Conservation (phyloP, 2,797 vertebrate genomes). For the Otus scops region DNA sequence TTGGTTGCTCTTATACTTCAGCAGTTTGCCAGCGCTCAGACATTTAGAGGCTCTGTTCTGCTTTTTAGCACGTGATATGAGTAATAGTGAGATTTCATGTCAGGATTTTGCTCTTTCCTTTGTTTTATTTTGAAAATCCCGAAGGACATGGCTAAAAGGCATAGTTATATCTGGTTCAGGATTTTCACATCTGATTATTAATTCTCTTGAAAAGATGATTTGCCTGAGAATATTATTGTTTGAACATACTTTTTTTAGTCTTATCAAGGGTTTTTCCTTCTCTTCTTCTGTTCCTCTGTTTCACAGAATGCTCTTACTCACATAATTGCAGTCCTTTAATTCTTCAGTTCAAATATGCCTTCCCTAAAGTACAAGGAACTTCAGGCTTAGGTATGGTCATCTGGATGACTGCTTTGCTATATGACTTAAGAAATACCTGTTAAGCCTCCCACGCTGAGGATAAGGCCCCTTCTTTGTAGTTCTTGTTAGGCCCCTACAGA, state of each 20-base stretch:
- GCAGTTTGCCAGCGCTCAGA: background rate
- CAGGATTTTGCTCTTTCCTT: background rate
- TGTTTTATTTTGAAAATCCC: background rate
- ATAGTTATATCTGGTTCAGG: background rate
- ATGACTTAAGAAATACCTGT: background rate
- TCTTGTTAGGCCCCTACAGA: background rate
- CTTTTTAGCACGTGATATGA: background rate
- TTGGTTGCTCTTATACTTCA: background rate
- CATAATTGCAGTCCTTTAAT: background rate
- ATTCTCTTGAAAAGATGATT: background rate
- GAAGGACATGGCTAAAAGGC: background rate
- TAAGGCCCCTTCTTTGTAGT: background rate
- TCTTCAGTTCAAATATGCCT: background rate
- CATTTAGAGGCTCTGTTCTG: background rate
- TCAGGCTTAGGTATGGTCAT: background rate
- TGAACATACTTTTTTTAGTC: background rate
- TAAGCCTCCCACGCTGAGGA: background rate
- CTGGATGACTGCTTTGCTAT: background rate
- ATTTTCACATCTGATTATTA: background rate
- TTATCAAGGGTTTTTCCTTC: background rate
- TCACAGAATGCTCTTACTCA: background rate
- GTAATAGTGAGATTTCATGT: background rate
- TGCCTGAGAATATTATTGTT: background rate
- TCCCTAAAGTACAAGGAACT: background rate
- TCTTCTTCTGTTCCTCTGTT: background rate